phyloP scores from a whole-genome alignment of 2,888 invertebrate species.

The Ophonus ardosiacus region DNA sequence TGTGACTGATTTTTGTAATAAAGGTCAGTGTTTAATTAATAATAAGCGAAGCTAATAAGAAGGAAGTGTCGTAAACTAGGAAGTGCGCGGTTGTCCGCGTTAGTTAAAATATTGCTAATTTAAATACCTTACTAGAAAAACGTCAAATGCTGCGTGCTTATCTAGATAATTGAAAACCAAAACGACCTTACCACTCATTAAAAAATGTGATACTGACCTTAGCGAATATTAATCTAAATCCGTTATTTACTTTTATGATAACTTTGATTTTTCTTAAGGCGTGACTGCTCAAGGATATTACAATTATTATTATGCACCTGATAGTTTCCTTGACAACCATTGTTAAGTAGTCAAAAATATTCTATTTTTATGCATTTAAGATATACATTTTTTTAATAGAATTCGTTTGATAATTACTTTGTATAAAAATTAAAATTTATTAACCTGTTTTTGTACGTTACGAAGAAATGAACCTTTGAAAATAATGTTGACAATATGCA shows the following conservation, averaged over 20 bases:
- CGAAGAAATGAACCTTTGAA: too few relatives aligned
- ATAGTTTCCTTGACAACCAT: not conserved
- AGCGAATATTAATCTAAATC: conserved; percentile 55
- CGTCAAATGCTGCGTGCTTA: conserved; percentile 35
- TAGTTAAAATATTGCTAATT: conserved; percentile 45
- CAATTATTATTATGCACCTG: conserved; percentile 36
- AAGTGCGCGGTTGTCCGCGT: not conserved
- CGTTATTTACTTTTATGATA: conserved; percentile 44
- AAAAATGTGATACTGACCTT: conserved; percentile 59
- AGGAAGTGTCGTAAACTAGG: conserved; percentile 54
- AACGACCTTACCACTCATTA: conserved; percentile 47
- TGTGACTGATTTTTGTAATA: conserved; percentile 30
- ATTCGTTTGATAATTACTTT: too few relatives aligned
- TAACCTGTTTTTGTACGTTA: too few relatives aligned
- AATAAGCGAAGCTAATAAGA: conserved; percentile 30
- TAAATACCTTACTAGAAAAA: conserved; percentile 43
- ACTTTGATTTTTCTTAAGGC: conserved; percentile 25
- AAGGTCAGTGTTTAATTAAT: conserved; percentile 46
- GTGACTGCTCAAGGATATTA: conserved; percentile 38
- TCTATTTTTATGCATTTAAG: too few relatives aligned
- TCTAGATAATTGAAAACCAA: conserved; percentile 52
- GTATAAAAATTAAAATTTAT: too few relatives aligned
- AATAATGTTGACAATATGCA: too few relatives aligned
- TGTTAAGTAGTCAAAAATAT: too few relatives aligned
- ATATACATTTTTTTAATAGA: too few relatives aligned